A percentile compares a stretch with the other conserved stretches of the same genome.
Evolutionary conservation across 2,113 vertebrate species (phyloP).

Genomic region (Struthio camelus): DNA sequence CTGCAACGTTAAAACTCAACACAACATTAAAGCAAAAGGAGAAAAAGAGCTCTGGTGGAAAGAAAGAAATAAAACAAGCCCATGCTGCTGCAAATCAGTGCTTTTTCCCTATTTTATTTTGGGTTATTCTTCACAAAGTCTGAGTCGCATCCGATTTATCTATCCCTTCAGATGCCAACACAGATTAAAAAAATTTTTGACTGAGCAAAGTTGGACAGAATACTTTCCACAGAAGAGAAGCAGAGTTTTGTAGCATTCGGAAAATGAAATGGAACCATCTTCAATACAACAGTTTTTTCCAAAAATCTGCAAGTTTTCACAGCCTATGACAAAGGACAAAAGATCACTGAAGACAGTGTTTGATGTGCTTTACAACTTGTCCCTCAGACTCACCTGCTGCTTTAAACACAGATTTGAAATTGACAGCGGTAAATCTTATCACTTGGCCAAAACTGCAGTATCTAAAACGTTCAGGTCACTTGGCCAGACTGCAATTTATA

Average conservation of each 20-base stretch:
- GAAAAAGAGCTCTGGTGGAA: background rate
- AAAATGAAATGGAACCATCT: background rate
- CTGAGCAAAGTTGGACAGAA: background rate
- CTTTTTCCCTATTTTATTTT: constrained; percentile 22
- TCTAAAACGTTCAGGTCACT: background rate
- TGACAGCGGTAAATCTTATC: background rate
- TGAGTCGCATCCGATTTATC: background rate
- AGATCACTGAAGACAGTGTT: background rate
- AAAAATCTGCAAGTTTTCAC: background rate
- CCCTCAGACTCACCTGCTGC: background rate
- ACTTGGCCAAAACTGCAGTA: background rate
- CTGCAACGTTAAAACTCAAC: background rate
- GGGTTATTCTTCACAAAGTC: background rate
- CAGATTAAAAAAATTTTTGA: background rate
- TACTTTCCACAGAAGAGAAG: background rate
- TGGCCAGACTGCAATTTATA: background rate
- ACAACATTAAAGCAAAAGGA: background rate
- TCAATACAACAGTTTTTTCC: background rate
- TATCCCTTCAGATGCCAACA: background rate
- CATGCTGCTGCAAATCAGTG: background rate
- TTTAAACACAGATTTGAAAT: background rate
- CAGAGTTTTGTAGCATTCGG: background rate
- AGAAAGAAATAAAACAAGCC: background rate
- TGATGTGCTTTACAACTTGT: background rate
- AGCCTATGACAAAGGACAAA: background rate